phyloP scores from a whole-genome alignment of 1,140 invertebrate genomes.

The Arion vulgaris region DNA sequence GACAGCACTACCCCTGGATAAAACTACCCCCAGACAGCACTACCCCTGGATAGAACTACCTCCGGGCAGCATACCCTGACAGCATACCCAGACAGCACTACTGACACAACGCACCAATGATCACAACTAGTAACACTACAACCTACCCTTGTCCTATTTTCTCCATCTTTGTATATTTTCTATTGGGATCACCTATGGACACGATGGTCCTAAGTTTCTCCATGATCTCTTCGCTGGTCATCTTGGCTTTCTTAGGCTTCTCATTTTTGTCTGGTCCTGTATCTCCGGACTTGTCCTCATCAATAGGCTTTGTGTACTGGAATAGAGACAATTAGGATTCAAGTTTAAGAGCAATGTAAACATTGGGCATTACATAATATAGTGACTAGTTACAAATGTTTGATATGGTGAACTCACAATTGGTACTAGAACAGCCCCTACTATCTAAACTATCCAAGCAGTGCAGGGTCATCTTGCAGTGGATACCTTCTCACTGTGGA shows the following conservation, averaged over 20 bases:
- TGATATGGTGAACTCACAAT: too few relatives aligned
- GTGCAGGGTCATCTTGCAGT: too few relatives aligned
- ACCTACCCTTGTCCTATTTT: slow-evolving; percentile 98
- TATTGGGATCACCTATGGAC: slow-evolving; percentile 79
- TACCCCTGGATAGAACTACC: background rate
- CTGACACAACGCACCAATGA: background rate
- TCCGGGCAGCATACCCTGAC: too few relatives aligned
- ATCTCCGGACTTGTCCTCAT: slow-evolving; percentile 77
- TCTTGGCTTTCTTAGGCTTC: slow-evolving; percentile 72
- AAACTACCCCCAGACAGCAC: too few relatives aligned
- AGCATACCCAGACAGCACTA: too few relatives aligned
- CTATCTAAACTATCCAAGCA: too few relatives aligned
- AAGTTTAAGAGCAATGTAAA: too few relatives aligned
- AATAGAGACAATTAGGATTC: background rate
- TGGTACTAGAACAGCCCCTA: too few relatives aligned
- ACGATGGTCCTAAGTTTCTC: slow-evolving; percentile 85
- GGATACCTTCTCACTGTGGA: too few relatives aligned
- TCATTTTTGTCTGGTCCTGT: slow-evolving; percentile 72
- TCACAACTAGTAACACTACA: background rate
- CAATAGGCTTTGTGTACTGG: slow-evolving; percentile 97
- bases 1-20: too few relatives aligned
- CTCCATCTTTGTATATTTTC: slow-evolving; percentile 99
- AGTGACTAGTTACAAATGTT: too few relatives aligned
- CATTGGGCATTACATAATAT: too few relatives aligned
- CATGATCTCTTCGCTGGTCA: slow-evolving; percentile 94